These are phyloP conservation scores for Eulithis prunata DNA, from an alignment of 2,888 invertebrate species.

Conservation along the genomic window DNA sequence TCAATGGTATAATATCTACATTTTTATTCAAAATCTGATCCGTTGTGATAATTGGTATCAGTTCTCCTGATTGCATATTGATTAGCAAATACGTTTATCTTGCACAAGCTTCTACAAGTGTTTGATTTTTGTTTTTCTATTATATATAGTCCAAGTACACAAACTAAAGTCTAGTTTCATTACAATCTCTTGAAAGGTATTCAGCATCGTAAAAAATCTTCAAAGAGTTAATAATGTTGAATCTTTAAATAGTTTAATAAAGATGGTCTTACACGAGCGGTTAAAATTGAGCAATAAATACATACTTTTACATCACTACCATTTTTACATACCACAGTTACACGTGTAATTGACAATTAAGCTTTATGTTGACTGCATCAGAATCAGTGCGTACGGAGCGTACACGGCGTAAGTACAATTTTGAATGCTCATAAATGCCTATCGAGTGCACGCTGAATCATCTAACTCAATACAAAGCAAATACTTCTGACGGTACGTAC, in stretches of 20 bases:
- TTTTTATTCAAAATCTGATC: too few relatives aligned
- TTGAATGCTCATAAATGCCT: too few relatives aligned
- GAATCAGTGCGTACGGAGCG: too few relatives aligned
- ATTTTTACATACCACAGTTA: not conserved
- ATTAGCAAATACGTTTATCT: not conserved
- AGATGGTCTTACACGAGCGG: slow-evolving; percentile 11
- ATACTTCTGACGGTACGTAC: too few relatives aligned
- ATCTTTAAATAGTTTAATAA: slow-evolving; percentile 22
- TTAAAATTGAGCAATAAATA: slow-evolving; percentile 14
- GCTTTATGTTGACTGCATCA: too few relatives aligned
- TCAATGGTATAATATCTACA: too few relatives aligned
- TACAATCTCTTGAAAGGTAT: slow-evolving; percentile 31
- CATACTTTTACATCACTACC: too few relatives aligned
- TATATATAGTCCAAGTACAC: slow-evolving; percentile 22
- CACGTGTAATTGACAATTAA: too few relatives aligned
- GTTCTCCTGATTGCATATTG: not conserved
- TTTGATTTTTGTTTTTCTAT: slow-evolving; percentile 5
- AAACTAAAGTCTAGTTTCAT: slow-evolving; percentile 26
- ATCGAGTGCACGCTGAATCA: too few relatives aligned
- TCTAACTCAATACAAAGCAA: too few relatives aligned
- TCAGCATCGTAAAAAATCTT: slow-evolving; percentile 32
- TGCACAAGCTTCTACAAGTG: slow-evolving; percentile 5
- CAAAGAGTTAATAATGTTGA: slow-evolving; percentile 30
- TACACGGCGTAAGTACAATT: too few relatives aligned
- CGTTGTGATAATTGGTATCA: too few relatives aligned